A percentile compares a stretch with the other conserved stretches of the same genome.
Evolutionary conservation across 1,140 invertebrate genomes (phyloP).

Genomic region (Gonatopus flavifemur): DNA sequence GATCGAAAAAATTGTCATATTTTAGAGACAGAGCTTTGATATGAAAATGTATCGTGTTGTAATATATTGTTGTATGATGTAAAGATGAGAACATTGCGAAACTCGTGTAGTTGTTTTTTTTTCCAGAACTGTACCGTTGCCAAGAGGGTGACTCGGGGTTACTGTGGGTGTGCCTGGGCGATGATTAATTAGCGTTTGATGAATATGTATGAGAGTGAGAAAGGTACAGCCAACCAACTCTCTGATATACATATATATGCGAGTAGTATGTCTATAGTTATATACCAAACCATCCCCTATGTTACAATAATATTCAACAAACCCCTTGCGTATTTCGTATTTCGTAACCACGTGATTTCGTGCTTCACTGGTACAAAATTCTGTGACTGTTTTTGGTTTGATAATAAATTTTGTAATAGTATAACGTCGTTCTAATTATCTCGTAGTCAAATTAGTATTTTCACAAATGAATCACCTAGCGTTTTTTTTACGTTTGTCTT

Average conservation of each 20-base stretch:
- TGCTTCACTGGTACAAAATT: no score
- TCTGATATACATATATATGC: constrained; percentile 20
- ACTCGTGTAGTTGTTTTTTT: constrained; percentile 23
- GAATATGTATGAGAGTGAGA: constrained; percentile 56
- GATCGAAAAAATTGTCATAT: neutral
- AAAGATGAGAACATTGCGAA: constrained; percentile 23
- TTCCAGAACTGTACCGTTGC: constrained; percentile 9
- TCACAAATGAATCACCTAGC: no score
- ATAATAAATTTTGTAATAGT: no score
- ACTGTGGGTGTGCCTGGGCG: constrained; percentile 32
- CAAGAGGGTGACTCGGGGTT: constrained; percentile 25
- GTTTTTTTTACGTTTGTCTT: no score
- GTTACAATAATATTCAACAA: constrained; percentile 32
- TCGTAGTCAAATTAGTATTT: no score
- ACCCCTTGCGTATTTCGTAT: neutral
- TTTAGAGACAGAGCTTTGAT: constrained; percentile 17
- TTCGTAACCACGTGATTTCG: no score
- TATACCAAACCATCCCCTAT: constrained; percentile 4
- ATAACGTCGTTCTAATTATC: no score
- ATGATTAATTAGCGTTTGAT: constrained; percentile 58
- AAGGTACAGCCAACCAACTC: constrained; percentile 35
- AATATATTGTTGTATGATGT: constrained; percentile 33
- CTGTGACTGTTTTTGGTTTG: no score
- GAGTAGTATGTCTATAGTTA: constrained; percentile 7
- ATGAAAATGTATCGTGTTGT: constrained; percentile 24